A percentile compares a stretch with the other conserved stretches of the same genome.
Conservation (phyloP, 1,140 invertebrate species). For the Aphaenogaster floridana region DNA sequence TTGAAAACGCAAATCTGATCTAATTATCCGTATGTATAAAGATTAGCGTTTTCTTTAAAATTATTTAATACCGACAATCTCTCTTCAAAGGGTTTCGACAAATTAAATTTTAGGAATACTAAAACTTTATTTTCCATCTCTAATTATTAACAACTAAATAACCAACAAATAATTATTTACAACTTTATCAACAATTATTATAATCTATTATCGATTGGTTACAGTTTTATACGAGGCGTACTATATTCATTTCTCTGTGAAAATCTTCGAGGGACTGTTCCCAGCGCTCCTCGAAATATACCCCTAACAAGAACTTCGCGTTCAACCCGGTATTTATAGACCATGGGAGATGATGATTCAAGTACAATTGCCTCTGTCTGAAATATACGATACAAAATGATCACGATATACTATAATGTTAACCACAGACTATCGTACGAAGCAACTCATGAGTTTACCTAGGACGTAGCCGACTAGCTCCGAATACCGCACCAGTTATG, state of each 20-base stretch:
- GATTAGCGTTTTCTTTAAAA: not conserved
- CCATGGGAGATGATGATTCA: constrained; percentile 95
- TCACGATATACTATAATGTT: not conserved
- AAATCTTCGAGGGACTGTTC: constrained; percentile 95
- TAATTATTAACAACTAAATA: constrained; percentile 1
- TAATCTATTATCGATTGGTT: not conserved
- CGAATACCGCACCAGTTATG: constrained; percentile 94
- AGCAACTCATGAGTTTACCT: constrained; percentile 88
- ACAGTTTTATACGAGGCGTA: constrained; percentile 43
- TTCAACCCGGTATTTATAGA: constrained; percentile 93
- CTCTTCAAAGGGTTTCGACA: not conserved
- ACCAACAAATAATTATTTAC: not conserved
- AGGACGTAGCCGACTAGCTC: constrained; percentile 92
- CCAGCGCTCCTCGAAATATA: constrained; percentile 98
- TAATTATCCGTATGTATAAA: not conserved
- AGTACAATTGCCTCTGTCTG: constrained; percentile 94
- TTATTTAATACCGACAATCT: not conserved
- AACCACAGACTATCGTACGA: not conserved
- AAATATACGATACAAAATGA: constrained; percentile 73
- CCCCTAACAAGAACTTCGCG: constrained; percentile 92
- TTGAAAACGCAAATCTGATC: constrained; percentile 75
- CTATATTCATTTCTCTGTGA: constrained; percentile 92
- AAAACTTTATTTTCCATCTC: constrained; percentile 11
- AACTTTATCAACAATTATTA: not conserved
- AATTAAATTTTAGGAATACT: not conserved